Conservation (phyloP, 2,888 invertebrate genomes). For the Adelphocoris suturalis region DNA sequence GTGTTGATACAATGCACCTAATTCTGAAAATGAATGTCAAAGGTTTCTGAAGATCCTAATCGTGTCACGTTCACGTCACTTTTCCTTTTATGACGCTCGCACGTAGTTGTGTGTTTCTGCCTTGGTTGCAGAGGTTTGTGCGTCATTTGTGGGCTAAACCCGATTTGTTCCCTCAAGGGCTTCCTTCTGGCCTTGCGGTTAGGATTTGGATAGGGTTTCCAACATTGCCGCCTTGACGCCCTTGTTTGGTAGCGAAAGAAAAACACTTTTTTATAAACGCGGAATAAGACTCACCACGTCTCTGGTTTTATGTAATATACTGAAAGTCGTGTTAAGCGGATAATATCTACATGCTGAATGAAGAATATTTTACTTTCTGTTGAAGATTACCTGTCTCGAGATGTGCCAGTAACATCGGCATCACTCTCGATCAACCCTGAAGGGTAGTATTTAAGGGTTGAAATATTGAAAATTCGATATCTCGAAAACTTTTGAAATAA, state of each 20-base stretch:
- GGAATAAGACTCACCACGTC: neutral
- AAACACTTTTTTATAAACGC: conserved; percentile 5
- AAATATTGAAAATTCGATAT: too few relatives aligned
- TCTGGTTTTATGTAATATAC: neutral
- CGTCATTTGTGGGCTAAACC: conserved; percentile 20
- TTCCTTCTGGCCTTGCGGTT: conserved; percentile 56
- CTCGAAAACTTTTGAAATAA: too few relatives aligned
- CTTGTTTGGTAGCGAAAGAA: neutral
- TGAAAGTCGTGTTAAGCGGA: neutral
- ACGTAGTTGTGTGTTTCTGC: conserved; percentile 1
- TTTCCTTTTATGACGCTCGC: neutral
- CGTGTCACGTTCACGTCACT: neutral
- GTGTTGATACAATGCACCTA: too few relatives aligned
- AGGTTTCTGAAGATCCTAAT: too few relatives aligned
- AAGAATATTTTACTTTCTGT: too few relatives aligned
- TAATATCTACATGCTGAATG: too few relatives aligned
- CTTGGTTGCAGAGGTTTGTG: neutral
- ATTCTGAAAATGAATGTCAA: too few relatives aligned
- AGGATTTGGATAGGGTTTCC: conserved; percentile 55
- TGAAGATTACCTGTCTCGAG: too few relatives aligned
- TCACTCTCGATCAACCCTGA: too few relatives aligned
- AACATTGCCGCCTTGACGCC: conserved; percentile 9
- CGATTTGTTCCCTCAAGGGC: conserved; percentile 55
- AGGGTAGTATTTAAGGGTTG: too few relatives aligned
- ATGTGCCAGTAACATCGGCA: too few relatives aligned